These are phyloP conservation scores for Euphydryas editha DNA, from an alignment of 2,888 invertebrate genomes.

Conservation along the genomic window DNA sequence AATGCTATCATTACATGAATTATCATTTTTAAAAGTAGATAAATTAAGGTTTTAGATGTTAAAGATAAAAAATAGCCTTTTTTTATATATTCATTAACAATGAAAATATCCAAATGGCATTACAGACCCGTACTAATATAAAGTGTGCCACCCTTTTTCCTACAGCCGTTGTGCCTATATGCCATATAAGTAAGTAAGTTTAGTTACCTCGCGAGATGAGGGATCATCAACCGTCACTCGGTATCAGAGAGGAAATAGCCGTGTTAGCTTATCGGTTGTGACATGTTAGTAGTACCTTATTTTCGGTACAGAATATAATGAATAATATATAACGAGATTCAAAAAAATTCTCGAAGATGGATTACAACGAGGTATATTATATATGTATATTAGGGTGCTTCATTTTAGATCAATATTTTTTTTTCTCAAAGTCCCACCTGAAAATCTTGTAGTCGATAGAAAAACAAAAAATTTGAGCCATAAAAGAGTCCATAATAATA, in stretches of 20 bases:
- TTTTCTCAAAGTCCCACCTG: no score
- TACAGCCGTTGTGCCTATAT: conserved; percentile 16
- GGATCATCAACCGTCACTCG: conserved; percentile 36
- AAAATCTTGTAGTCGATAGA: no score
- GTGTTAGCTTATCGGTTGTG: conserved; percentile 33
- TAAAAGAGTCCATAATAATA: no score
- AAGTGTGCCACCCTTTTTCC: conserved; percentile 22
- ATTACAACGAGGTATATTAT: no score
- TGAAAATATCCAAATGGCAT: not conserved
- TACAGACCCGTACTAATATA: conserved; percentile 4
- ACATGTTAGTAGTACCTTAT: not conserved
- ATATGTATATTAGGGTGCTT: no score
- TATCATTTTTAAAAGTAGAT: no score
- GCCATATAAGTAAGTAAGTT: conserved; percentile 30
- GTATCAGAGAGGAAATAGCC: conserved; percentile 39
- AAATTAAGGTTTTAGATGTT: no score
- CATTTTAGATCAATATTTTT: no score
- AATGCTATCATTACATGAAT: no score
- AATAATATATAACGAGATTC: not conserved
- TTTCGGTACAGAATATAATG: not conserved
- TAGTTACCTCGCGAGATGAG: conserved; percentile 37
- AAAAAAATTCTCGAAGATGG: no score
- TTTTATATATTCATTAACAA: not conserved
- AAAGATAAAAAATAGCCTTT: no score
- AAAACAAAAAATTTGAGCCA: no score